Evolutionary conservation across 2,113 vertebrate species (phyloP).

Genomic region (Poeciliopsis turrubarensis): DNA sequence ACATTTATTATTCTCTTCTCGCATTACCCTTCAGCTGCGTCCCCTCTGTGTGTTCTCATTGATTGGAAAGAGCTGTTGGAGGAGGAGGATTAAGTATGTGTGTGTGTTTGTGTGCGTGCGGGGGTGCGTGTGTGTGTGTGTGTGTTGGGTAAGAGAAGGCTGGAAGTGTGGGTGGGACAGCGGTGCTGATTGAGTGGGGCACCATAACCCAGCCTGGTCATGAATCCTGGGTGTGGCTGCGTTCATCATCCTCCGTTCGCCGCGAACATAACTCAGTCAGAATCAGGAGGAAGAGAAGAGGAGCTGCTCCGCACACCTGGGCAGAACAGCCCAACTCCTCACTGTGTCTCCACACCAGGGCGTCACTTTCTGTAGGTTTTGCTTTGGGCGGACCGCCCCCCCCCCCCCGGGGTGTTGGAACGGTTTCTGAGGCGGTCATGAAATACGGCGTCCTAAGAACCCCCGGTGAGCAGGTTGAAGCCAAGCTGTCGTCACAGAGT

Average conservation of each 20-base stretch:
- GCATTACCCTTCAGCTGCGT: slow-evolving; percentile 74
- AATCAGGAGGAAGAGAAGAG: slow-evolving; percentile 9
- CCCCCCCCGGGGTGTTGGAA: slow-evolving; percentile 24
- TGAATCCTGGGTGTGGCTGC: slow-evolving; percentile 47
- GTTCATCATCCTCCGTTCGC: slow-evolving; percentile 38
- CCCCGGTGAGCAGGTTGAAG: slow-evolving; percentile 35
- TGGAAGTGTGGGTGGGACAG: slow-evolving; percentile 32
- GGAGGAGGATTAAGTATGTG: slow-evolving; percentile 9
- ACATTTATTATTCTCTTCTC: slow-evolving; percentile 36
- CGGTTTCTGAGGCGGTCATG: slow-evolving; percentile 34
- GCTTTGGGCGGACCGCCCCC: neutral
- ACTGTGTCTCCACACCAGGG: slow-evolving; percentile 59
- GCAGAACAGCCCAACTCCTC: neutral
- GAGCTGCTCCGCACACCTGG: neutral
- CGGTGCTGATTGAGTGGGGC: slow-evolving; percentile 53
- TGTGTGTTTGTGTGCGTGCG: slow-evolving; percentile 4
- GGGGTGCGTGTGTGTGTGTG: slow-evolving; percentile 12
- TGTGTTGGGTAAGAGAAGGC: slow-evolving; percentile 19
- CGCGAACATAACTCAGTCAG: slow-evolving; percentile 43
- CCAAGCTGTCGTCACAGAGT: slow-evolving; percentile 43
- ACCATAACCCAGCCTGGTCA: slow-evolving; percentile 39
- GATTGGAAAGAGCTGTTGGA: slow-evolving; percentile 50
- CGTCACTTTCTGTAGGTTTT: slow-evolving; percentile 45
- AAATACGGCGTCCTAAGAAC: slow-evolving; percentile 44
- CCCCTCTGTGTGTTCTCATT: slow-evolving; percentile 56